phyloP scores from a whole-genome alignment of 92 coral and sea anemone species.

The Siderastrea siderea region DNA sequence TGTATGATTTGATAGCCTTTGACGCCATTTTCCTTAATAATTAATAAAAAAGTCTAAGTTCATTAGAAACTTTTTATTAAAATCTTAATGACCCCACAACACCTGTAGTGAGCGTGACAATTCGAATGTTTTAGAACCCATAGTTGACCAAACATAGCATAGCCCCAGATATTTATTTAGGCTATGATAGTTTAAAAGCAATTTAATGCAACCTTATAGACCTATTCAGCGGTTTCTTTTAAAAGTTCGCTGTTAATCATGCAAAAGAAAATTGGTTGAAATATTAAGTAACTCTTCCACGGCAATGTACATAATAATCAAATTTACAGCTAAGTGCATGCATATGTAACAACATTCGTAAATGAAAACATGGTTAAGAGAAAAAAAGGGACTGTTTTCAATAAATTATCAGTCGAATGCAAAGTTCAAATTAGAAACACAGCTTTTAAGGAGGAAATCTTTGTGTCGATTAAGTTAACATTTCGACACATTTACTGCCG shows the following conservation, averaged over 20 bases:
- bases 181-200: background rate
- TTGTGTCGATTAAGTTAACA: background rate
- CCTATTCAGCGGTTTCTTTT: background rate
- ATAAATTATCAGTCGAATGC: too few species aligned
- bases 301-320: background rate
- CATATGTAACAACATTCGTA: background rate
- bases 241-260: background rate
- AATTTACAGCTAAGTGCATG: constrained; percentile 6
- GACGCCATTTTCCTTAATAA: constrained; percentile 2
- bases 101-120: background rate
- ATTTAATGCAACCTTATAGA: background rate
- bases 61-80: background rate
- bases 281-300: background rate
- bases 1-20: constrained; percentile 12
- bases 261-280: background rate
- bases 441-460: background rate
- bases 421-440: too few species aligned
- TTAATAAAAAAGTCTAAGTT: background rate
- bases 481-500: background rate
- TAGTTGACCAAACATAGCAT: background rate
- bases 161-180: background rate
- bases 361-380: background rate
- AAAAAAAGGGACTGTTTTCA: too few species aligned
- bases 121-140: background rate
- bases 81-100: background rate